Evolutionary conservation across 2,797 vertebrate genomes (phyloP).

Genomic region (Muscicapa comitata): DNA sequence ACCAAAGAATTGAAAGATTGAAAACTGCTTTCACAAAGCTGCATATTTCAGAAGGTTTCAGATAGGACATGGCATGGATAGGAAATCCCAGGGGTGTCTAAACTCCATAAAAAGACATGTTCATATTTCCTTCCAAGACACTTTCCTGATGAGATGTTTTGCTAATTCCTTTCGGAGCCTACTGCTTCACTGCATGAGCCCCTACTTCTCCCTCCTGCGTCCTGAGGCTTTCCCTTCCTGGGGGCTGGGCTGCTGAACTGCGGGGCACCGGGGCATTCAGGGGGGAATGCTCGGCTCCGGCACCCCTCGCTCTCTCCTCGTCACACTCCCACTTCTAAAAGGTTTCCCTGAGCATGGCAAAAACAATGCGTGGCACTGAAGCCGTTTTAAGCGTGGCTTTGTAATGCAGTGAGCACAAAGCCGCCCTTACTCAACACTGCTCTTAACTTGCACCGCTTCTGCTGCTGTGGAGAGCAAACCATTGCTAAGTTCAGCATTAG

Average conservation of each 20-base stretch:
- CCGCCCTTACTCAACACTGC: not conserved
- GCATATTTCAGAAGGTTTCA: not conserved
- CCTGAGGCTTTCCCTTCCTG: not conserved
- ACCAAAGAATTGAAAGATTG: not conserved
- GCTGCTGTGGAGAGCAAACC: not conserved
- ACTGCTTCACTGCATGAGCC: too few species aligned
- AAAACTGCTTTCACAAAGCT: not conserved
- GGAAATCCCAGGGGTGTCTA: not conserved
- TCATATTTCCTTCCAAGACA: too few species aligned
- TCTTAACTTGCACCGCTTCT: not conserved
- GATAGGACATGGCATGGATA: not conserved
- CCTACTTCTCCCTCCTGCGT: not conserved
- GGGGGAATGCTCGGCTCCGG: not conserved
- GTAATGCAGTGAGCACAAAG: not conserved
- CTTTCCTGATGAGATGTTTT: too few species aligned
- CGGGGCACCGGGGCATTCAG: not conserved
- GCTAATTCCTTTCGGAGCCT: too few species aligned
- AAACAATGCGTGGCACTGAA: not conserved
- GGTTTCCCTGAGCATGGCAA: not conserved
- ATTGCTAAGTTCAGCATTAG: not conserved
- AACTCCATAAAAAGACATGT: too few species aligned
- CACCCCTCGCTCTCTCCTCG: not conserved
- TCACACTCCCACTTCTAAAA: not conserved
- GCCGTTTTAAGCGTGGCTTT: not conserved
- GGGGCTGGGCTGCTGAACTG: not conserved